These are phyloP conservation scores for Linnaemya vulpina DNA, from an alignment of 2,888 invertebrate genomes.

Conservation along the genomic window DNA sequence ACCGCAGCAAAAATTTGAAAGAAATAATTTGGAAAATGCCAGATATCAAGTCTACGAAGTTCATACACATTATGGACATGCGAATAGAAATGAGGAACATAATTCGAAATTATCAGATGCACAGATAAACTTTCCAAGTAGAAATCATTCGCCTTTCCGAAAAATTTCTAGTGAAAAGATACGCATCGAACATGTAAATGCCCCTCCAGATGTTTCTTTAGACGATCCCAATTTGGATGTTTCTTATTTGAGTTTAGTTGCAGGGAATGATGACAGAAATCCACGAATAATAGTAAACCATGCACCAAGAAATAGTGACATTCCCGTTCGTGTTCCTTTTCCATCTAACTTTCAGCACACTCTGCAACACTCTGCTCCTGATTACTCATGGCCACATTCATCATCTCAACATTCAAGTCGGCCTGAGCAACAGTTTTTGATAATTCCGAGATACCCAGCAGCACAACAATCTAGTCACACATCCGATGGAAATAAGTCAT, in stretches of 20 bases:
- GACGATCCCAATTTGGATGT: slow-evolving; percentile 76
- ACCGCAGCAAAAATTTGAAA: slow-evolving; percentile 73
- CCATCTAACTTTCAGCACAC: slow-evolving; percentile 77
- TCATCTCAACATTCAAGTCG: not conserved
- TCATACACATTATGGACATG: slow-evolving; percentile 75
- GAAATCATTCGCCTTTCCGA: not conserved
- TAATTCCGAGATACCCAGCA: not conserved
- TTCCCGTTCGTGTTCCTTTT: slow-evolving; percentile 76
- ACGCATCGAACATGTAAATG: slow-evolving; percentile 73
- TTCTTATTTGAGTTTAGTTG: slow-evolving; percentile 75
- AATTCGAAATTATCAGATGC: slow-evolving; percentile 43
- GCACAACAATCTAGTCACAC: not conserved
- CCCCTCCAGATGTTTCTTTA: slow-evolving; percentile 45
- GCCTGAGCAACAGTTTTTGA: too few relatives aligned
- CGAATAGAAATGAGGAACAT: not conserved
- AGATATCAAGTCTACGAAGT: slow-evolving; percentile 78
- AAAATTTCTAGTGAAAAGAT: slow-evolving; percentile 72
- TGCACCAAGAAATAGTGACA: slow-evolving; percentile 14
- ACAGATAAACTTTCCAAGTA: not conserved
- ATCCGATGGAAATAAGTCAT: not conserved
- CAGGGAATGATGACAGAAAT: slow-evolving; percentile 51
- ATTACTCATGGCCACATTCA: not conserved
- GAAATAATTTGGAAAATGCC: slow-evolving; percentile 76
- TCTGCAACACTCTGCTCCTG: slow-evolving; percentile 43
- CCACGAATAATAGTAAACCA: slow-evolving; percentile 58